Base-by-base conservation (phyloP, 2,113 vertebrate genomes). In the Rostratula benghalensis region DNA sequence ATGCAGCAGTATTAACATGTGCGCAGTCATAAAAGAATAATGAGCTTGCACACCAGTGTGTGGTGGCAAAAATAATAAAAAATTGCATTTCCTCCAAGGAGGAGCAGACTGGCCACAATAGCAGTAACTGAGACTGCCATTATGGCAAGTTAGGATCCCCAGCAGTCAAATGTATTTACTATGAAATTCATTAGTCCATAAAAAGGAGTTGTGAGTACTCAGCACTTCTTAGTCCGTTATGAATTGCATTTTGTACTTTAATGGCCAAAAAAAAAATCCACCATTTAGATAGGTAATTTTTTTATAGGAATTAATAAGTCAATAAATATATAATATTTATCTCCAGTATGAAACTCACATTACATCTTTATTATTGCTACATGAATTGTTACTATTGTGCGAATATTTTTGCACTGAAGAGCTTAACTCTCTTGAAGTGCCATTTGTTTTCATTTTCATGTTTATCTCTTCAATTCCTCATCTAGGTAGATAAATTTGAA, bases 1-100 rank as follows among this genome's bases (percentile, higher is more conserved):
- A 89, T 89, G 89, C 89, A 92, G 87, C 77, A 92, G 56, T 71
- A 60, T 65, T 89, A 78, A 79, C 86, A 86, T 65, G 82, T 88
- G 86, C 80, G 56, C 56, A 84, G 80, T 91, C 93, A 92, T 95
- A 74, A 96, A 95, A 96, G 80, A 92, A 73, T 94, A 84, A 96
- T 86, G 19, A 96, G 61, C 27, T 71, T 94, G 63, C 83, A 95
- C 87, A 96, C 65, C n/a, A 63, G 23, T 17, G 43, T 53, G 24
- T 35, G 30, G 19, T 23, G 15, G 30, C 35, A 57, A 39, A 39
- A 39, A 39, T 80, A 90, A 56, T 80, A 90, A 56, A 3, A 41
- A n/a, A 8, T 1, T 7, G 13, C 21, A 4, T 54, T 91, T 89
- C 56, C n/a, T 82, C 25, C 70, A 94, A 39, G 67, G 51, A 75